phyloP scores from a whole-genome alignment of 2,113 vertebrate species.

The Puntigrus tetrazona region DNA sequence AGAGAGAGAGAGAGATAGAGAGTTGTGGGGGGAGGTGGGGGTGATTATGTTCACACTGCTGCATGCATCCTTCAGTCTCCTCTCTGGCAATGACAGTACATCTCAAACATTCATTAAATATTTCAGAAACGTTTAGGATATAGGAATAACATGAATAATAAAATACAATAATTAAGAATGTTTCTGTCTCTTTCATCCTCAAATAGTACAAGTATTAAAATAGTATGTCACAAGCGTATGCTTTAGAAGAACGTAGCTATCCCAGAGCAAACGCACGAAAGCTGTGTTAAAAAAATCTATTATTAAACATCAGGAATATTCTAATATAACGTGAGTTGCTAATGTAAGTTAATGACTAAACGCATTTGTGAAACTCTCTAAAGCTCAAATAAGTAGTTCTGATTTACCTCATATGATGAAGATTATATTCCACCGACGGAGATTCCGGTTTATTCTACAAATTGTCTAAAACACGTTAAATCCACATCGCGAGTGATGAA shows the following conservation, averaged over 20 bases:
- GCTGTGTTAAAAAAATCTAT: not conserved
- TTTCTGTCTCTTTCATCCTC: not conserved
- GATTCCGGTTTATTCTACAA: not conserved
- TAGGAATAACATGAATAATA: not conserved
- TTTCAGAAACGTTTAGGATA: not conserved
- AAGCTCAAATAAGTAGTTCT: not conserved
- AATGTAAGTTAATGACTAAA: not conserved
- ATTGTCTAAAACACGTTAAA: not conserved
- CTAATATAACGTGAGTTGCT: not conserved
- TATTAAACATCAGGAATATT: not conserved
- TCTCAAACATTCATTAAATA: not conserved
- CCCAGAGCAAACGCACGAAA: not conserved
- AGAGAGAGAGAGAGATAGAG: slow-evolving; percentile 10
- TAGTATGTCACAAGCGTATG: not conserved
- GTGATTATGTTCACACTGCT: not conserved
- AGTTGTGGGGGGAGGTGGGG: not conserved
- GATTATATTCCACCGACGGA: not conserved
- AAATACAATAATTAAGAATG: not conserved
- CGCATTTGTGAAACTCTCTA: not conserved
- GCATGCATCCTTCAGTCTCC: slow-evolving; percentile 1
- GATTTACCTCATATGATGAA: slow-evolving; percentile 12
- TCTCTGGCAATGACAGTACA: not conserved
- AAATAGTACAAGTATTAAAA: not conserved
- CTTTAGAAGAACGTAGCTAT: not conserved
- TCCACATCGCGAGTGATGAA: slow-evolving; percentile 1